phyloP scores from a whole-genome alignment of 2,797 vertebrate species.

The Malacoraja senta region DNA sequence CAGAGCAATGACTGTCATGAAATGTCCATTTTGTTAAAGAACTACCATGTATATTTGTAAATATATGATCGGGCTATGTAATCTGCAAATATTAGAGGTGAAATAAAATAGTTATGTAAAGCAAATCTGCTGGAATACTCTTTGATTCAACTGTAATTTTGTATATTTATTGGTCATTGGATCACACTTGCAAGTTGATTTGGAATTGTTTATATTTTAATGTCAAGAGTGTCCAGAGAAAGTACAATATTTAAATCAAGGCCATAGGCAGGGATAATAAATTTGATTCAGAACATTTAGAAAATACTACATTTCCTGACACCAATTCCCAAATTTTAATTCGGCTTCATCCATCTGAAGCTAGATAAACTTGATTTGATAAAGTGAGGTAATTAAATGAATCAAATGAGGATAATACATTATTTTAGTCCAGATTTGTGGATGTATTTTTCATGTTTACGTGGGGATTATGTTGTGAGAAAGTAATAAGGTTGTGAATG shows the following conservation, averaged over 20 bases:
- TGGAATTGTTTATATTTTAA: not conserved
- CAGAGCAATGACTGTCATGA: not conserved
- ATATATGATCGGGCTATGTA: too few species aligned
- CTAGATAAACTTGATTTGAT: too few species aligned
- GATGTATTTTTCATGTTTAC: not conserved
- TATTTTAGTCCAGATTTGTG: not conserved
- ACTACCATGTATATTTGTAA: not conserved
- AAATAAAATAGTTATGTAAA: not conserved
- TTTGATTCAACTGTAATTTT: not conserved
- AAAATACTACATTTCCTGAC: not conserved
- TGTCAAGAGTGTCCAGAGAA: not conserved
- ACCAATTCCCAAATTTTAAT: not conserved
- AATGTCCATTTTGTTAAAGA: not conserved
- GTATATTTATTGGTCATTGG: not conserved
- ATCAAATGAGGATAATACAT: not conserved
- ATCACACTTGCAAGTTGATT: not conserved
- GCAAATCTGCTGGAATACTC: not conserved
- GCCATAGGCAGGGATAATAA: not conserved
- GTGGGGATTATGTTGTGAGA: not conserved
- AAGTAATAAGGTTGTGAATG: slow-evolving; percentile 25
- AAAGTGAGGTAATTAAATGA: not conserved
- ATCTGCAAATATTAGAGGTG: not conserved
- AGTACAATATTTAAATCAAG: not conserved
- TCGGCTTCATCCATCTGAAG: not conserved
- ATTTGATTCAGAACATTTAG: not conserved